These are phyloP conservation scores for Cremastobaeus sp. DNA, from an alignment of 2,888 invertebrate genomes.

Conservation along the genomic window DNA sequence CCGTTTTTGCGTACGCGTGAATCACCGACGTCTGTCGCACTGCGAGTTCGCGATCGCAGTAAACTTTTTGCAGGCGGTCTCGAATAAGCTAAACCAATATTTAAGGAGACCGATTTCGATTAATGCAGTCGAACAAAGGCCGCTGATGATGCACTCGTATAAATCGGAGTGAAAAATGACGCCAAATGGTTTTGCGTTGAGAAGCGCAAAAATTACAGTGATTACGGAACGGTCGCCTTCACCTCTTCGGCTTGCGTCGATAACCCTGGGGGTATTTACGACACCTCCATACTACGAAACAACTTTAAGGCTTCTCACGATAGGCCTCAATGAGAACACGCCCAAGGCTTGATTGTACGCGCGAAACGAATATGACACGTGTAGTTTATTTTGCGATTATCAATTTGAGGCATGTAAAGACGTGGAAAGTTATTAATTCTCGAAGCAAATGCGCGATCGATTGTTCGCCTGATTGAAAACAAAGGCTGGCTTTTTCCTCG, in stretches of 20 bases:
- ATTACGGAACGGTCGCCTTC: slow-evolving; percentile 66
- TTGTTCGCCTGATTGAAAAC: too few relatives aligned
- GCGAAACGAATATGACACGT: slow-evolving; percentile 67
- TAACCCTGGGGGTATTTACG: slow-evolving; percentile 64
- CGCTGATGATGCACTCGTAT: slow-evolving; percentile 63
- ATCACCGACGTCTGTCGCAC: too few relatives aligned
- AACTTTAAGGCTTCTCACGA: slow-evolving; percentile 61
- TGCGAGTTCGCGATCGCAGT: too few relatives aligned
- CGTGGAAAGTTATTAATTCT: slow-evolving; percentile 60
- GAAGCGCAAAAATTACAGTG: slow-evolving; percentile 73
- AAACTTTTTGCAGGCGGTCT: too few relatives aligned
- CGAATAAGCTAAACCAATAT: too few relatives aligned
- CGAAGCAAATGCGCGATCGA: too few relatives aligned
- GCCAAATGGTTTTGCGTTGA: slow-evolving; percentile 62
- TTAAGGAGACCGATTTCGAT: too few relatives aligned
- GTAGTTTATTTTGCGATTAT: slow-evolving; percentile 70
- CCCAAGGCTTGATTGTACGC: slow-evolving; percentile 67
- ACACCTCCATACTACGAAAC: slow-evolving; percentile 49
- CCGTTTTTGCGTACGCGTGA: too few relatives aligned
- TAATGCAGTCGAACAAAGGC: slow-evolving; percentile 70
- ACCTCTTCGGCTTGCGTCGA: slow-evolving; percentile 64
- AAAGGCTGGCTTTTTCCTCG: too few relatives aligned
- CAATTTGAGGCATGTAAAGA: slow-evolving; percentile 69
- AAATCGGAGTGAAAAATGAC: slow-evolving; percentile 68
- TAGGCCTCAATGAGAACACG: slow-evolving; percentile 64